phyloP scores from a whole-genome alignment of 2,797 vertebrate species.

The Peromyscus aztecus region DNA sequence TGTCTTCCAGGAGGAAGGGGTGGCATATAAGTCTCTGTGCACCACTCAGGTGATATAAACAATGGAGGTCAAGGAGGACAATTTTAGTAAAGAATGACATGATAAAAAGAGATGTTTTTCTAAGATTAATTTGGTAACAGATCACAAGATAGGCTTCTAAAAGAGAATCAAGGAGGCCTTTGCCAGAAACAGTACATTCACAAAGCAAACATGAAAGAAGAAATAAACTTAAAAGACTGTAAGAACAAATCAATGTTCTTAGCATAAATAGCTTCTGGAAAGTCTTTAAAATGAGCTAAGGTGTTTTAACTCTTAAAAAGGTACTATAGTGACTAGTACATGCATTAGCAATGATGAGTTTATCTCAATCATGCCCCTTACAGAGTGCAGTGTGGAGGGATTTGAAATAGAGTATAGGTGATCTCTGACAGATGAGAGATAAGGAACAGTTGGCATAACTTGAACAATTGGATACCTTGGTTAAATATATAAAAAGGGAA shows the following conservation, averaged over 20 bases:
- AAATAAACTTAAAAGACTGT: conserved; percentile 8
- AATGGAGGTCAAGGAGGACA: conserved; percentile 5
- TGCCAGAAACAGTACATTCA: conserved; percentile 2
- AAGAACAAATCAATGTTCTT: conserved; percentile 27
- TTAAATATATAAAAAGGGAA: neutral
- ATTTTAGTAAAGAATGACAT: conserved; percentile 13
- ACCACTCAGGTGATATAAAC: neutral
- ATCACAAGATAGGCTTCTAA: conserved; percentile 37
- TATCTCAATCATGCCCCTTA: neutral
- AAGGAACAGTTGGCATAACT: neutral
- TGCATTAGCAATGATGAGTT: conserved; percentile 2
- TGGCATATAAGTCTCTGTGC: neutral
- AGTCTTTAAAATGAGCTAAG: conserved; percentile 23
- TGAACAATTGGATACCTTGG: neutral
- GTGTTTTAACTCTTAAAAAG: conserved; percentile 29
- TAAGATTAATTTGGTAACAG: conserved; percentile 56
- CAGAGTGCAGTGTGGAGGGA: neutral
- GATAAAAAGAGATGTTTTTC: conserved; percentile 46
- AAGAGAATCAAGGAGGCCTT: conserved; percentile 20
- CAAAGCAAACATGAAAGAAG: conserved; percentile 29
- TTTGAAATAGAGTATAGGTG: conserved; percentile 7
- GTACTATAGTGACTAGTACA: neutral
- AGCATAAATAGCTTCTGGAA: conserved; percentile 44
- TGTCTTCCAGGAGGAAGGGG: neutral
- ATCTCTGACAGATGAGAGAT: neutral